Base-by-base conservation (phyloP, 2,797 vertebrate genomes). In the Harpagifer antarcticus region DNA sequence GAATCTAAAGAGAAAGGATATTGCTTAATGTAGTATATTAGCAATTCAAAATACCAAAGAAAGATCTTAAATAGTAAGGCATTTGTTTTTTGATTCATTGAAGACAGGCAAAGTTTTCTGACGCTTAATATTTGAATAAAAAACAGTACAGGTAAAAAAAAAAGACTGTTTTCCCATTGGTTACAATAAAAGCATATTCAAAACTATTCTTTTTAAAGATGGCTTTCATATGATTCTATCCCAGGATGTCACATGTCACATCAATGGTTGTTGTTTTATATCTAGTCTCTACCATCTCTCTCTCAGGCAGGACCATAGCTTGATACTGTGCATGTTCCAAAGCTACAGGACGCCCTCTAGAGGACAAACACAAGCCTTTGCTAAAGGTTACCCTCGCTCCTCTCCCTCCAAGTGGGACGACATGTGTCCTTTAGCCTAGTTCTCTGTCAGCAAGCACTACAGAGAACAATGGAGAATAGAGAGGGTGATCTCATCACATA, bases 391-490 rank as follows among this genome's bases (percentile, higher is more conserved):
- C 54, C 69, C 54, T 67, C 33, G 11, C 44, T 70, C 59, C 3
- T 10, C 47, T 82, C 57, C 56, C 60, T 74, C 8, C n/a, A 5
- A 43, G 42, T 14, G 53, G 2, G 53, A 78, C 87, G 88, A 91
- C 89, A 88, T 86, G 62, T 68, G 84, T 82, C 75, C 50, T 43
- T 76, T 82, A 86, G 82, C 86, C 84, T 52, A 67, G 42, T 76
- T 83, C 37, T 84, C 74, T 72, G 55, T 89, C 79, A 83, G 72
- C 70, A 61, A 84, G 68, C 64, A 71, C 64, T 31, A 55, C 53
- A 61, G n/a, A 83, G 76, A 88, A 92, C 90, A 91, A 90, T 91
- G 20, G 58, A 81, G 70, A 87, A 88, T 72, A 67, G 73, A 79
- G 61, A 79, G 37, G 50, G 75, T 72, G 54, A 72, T 79, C 71